Base-by-base conservation (phyloP, 2,113 vertebrate genomes). In the Gasterosteus nipponicus region DNA sequence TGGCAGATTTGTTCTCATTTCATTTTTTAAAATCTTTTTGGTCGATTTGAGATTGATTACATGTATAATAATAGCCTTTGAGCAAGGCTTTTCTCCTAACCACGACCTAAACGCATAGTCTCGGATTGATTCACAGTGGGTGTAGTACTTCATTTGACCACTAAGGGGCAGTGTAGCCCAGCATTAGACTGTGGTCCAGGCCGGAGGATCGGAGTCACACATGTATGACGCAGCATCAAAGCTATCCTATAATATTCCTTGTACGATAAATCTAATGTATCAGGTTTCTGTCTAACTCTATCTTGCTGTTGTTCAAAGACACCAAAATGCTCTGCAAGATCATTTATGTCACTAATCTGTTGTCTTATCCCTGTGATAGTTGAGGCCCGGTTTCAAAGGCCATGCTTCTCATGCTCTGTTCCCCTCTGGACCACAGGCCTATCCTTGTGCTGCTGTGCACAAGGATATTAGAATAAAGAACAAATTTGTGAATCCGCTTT, bases 71-170 rank as follows among this genome's bases (percentile, higher is more conserved):
- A 44, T 5, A 29, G 6, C 18, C 7, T 39, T 63, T 62, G 14
- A 31, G 14, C 22, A 31, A 31, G 14, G 3, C 16, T 42, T 73
- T 53, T 42, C 38, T 63, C 15, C 14, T 19, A 61, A 72, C n/a
- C 19, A 5, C 4, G 0, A 22, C 7, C 35, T 31, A 51, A 39
- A 2, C 19, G 3, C 22, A 29, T 7, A 31, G 9, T n/a, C 33
- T 7, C 59, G 16, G 26, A 26, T 22, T 38, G 49, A 35, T 6
- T 44, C 33, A n/a, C 39, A 9, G 16, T 26, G 31, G 2, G 3
- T 86, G 87, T 49, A 86, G 22, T 91, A 84, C 73, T 38, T 5
- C 2, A 51, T 77, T 29, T 84, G 39, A 33, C 88, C 92, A 87
- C 73, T 19, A 77, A 22, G 77, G 82, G 16, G 65, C 88, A 87